Conservation (phyloP, 2,797 vertebrate genomes). For the Falco berigora region DNA sequence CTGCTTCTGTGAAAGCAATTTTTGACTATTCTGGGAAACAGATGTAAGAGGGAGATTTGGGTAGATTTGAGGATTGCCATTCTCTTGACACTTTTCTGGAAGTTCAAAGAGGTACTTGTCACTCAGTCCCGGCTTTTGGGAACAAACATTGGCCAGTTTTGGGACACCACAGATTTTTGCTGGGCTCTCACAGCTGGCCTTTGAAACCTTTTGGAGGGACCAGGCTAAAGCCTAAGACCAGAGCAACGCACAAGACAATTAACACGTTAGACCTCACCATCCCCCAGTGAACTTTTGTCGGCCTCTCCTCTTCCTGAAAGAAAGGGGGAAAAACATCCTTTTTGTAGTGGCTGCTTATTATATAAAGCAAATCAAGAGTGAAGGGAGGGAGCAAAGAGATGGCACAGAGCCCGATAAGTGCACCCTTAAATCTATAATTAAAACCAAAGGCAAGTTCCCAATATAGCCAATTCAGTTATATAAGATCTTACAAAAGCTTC, state of each 20-base stretch:
- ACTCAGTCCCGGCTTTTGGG: neutral
- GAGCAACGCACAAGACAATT: neutral
- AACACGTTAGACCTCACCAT: slow-evolving; percentile 15
- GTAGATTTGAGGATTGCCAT: neutral
- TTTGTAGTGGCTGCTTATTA: slow-evolving; percentile 46
- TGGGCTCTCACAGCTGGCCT: neutral
- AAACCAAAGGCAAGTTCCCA: slow-evolving; percentile 52
- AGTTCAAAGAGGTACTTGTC: neutral
- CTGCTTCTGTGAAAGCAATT: neutral
- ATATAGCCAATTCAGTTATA: slow-evolving; percentile 48
- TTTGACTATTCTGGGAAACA: neutral
- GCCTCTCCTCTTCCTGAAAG: slow-evolving; percentile 28
- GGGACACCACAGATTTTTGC: neutral
- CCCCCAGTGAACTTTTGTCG: slow-evolving; percentile 1
- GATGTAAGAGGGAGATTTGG: neutral
- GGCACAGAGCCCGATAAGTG: slow-evolving; percentile 42
- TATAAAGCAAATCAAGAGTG: slow-evolving; percentile 49
- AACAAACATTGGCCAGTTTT: neutral
- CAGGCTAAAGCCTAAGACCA: neutral
- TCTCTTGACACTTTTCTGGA: neutral
- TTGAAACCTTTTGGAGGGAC: neutral
- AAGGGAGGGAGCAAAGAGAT: slow-evolving; percentile 49
- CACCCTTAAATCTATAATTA: slow-evolving; percentile 62
- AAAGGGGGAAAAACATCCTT: neutral
- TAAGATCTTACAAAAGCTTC: slow-evolving; percentile 55